Evolutionary conservation across 2,888 invertebrate genomes (phyloP), one percentile per base, ranked within the genome.

Genomic region (Sylvicola cinctus): DNA sequence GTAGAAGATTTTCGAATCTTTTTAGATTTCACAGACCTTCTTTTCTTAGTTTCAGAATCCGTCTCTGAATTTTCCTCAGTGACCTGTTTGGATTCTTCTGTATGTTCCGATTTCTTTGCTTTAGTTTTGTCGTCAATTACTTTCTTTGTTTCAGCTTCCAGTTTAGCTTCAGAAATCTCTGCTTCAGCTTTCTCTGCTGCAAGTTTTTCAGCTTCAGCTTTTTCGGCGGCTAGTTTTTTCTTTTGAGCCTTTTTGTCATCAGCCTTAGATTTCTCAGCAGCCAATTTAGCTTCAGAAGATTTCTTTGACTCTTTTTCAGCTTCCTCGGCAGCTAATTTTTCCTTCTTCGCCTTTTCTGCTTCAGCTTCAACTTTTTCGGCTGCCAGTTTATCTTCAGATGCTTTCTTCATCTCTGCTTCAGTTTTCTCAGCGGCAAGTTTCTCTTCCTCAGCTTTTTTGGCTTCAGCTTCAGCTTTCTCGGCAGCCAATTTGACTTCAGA

Each of bases 271-370:
- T 20, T 20, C 29, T 8, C n/a, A n/a, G n/a, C n/a, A n/a, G n/a
- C n/a, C n/a, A n/a, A n/a, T 20, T 20, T 8, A 20, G 20, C 33
- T n/a, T 37, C 40, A 14, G 8, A 15, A 33, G 8, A n/a, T 33
- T 34, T 33, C 40, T 39, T 33, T 40, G 39, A 38, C 35, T 36
- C 31, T 42, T 39, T 16, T 43, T 40, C 13, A 32, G 36, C 28
- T 32, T 41, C 31, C 17, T 31, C 25, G 37, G 38, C 25, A 31
- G 33, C 29, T 31, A 35, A 34, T 16, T 33, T 36, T 38, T 39
- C 32, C 8, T 28, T 25, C 12, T 35, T 29, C 16, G 25, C 35
- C 3, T 10, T 29, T 31, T 39, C 30, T 6, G 8, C 8, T 20
- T 20, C 20, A n/a, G n/a, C n/a, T 20, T 20, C 6, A 14, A n/a